Evolutionary conservation across 1,140 invertebrate genomes (phyloP).

Genomic region (Dendrolimus kikuchii): DNA sequence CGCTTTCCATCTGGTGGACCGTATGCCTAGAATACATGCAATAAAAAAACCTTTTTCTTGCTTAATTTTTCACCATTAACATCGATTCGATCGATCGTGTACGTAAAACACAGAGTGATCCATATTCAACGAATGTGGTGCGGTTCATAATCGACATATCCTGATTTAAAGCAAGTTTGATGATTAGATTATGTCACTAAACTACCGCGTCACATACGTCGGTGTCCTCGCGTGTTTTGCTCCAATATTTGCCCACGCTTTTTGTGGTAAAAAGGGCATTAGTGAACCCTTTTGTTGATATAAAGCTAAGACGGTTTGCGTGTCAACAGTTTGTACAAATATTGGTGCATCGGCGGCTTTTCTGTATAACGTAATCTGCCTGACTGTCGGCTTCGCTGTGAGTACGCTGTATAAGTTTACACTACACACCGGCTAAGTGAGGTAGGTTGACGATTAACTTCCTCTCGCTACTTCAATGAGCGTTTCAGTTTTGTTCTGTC

Average conservation of each 20-base stretch:
- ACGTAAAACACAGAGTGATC: too few relatives aligned
- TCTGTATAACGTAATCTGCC: conserved; percentile 52
- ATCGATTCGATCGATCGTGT: too few relatives aligned
- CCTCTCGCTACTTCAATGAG: conserved; percentile 7
- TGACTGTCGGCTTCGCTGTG: conserved; percentile 30
- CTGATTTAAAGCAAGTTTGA: too few relatives aligned
- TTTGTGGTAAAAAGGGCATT: conserved; percentile 69
- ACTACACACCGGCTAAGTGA: too few relatives aligned
- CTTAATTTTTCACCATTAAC: too few relatives aligned
- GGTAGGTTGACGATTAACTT: conserved; percentile 22
- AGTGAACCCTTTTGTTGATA: conserved; percentile 63
- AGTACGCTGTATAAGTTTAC: too few relatives aligned
- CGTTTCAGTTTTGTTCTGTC: background rate
- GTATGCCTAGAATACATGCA: too few relatives aligned
- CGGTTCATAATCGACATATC: too few relatives aligned
- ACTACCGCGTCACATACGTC: conserved; percentile 3
- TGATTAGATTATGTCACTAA: background rate
- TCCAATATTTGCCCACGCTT: conserved; percentile 59
- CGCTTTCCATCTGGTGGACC: too few relatives aligned
- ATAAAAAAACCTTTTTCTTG: too few relatives aligned
- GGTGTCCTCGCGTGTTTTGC: conserved; percentile 24
- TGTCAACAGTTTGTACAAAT: conserved; percentile 57
- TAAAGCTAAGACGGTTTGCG: conserved; percentile 61
- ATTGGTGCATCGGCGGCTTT: conserved; percentile 55
- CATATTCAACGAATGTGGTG: too few relatives aligned